Evolutionary conservation across 1,140 invertebrate genomes (phyloP).

Genomic region (Neodiprion lecontei): DNA sequence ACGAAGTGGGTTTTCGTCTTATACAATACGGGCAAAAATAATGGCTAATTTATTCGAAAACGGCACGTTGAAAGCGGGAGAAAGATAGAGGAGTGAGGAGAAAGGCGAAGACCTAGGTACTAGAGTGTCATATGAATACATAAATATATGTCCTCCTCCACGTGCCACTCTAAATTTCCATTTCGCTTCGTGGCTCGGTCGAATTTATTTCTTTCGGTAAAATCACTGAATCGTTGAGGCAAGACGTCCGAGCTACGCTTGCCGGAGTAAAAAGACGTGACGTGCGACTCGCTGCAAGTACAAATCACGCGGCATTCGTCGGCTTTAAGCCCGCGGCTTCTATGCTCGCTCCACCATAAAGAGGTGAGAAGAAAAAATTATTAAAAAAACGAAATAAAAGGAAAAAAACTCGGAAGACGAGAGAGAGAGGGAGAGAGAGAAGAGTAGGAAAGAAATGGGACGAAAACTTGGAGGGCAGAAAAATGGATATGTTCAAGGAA

Average conservation of each 20-base stretch:
- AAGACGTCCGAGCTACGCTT: not conserved
- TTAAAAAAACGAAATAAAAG: not conserved
- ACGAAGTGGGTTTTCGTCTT: too few species aligned
- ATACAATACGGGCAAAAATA: too few species aligned
- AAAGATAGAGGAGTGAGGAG: not conserved
- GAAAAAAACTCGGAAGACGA: not conserved
- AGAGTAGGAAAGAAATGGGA: too few species aligned
- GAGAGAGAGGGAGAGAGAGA: too few species aligned
- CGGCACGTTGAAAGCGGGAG: not conserved
- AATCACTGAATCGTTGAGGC: not conserved
- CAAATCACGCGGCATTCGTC: too few species aligned
- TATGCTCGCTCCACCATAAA: not conserved
- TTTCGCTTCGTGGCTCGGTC: not conserved
- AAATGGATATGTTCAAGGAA: too few species aligned
- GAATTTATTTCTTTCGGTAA: not conserved
- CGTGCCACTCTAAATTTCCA: conserved; percentile 7
- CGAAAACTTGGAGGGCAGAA: too few species aligned
- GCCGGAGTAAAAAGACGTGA: not conserved
- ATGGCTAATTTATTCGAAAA: not conserved
- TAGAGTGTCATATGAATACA: not conserved
- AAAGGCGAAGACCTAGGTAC: not conserved
- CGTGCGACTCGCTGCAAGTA: too few species aligned
- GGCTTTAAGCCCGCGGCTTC: not conserved
- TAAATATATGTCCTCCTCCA: not conserved
- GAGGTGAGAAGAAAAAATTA: not conserved